Percentiles rank a stretch among this genome's conserved stretches.
phyloP scores from a whole-genome alignment of 92 coral and sea anemone genomes.

The Bergia sp. region DNA sequence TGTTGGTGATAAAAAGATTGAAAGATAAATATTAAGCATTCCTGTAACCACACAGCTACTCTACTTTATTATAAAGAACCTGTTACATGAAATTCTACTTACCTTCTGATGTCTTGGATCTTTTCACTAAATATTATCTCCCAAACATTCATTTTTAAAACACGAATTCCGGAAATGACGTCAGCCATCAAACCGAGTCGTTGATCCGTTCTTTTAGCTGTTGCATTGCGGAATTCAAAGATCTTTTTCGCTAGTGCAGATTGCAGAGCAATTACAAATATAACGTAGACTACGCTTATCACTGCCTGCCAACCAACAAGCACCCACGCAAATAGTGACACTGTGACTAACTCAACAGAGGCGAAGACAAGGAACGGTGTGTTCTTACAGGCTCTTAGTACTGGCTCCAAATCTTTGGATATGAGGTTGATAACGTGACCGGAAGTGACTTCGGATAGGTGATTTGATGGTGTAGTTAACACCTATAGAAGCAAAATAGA shows the following conservation, averaged over 20 bases:
- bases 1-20: background rate
- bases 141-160: background rate
- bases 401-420: background rate
- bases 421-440: background rate
- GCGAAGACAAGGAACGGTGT: background rate
- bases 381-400: background rate
- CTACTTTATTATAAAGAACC: no score
- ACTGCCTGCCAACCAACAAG: background rate
- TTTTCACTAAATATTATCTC: background rate
- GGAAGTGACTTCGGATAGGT: background rate
- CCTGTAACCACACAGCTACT: no score
- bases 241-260: background rate
- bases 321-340: background rate
- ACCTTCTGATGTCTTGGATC: background rate
- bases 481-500: background rate
- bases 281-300: background rate
- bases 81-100: no score
- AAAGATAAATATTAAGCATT: background rate
- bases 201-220: background rate
- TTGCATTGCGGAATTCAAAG: background rate
- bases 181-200: background rate
- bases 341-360: background rate
- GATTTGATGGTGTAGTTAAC: background rate
- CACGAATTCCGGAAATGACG: background rate
- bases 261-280: background rate